These are phyloP conservation scores for Poecile montanus DNA, from an alignment of 2,797 vertebrate genomes.

Conservation along the genomic window DNA sequence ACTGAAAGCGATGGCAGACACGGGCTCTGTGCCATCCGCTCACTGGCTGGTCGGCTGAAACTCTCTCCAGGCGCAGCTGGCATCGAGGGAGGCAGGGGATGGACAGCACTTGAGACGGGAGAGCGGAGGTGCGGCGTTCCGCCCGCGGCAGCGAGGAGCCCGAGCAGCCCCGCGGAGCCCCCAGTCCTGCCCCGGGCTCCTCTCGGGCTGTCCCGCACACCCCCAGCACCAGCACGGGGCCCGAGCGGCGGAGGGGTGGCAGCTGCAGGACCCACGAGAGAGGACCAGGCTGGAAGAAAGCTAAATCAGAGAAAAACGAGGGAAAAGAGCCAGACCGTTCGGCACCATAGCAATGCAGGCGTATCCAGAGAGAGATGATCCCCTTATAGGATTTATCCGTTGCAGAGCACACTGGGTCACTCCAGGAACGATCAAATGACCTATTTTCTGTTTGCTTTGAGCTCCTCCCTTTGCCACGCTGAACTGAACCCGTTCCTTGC, in stretches of 20 bases:
- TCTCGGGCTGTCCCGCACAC: neutral
- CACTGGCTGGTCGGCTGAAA: accelerated
- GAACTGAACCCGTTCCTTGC: neutral
- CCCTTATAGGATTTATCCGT: accelerated
- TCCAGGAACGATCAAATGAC: neutral
- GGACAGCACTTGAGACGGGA: accelerated
- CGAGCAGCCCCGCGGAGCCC: accelerated
- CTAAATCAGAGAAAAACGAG: neutral
- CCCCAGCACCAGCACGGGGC: neutral
- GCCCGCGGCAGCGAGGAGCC: accelerated
- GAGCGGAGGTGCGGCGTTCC: accelerated
- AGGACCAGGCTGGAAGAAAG: neutral
- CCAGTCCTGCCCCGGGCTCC: neutral
- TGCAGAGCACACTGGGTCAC: neutral
- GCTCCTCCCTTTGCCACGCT: neutral
- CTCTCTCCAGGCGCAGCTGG: neutral
- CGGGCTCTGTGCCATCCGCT: neutral
- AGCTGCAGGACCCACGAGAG: accelerated
- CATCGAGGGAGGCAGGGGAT: accelerated
- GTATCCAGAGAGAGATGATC: neutral
- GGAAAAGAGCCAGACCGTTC: accelerated
- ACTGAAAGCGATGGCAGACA: neutral
- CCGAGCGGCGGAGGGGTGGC: neutral
- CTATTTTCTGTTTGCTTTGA: neutral
- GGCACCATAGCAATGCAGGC: accelerated